Evolutionary conservation across 2,888 invertebrate genomes (phyloP), one percentile per base, ranked within the genome.

Genomic region (Steinernema carpocapsae): DNA sequence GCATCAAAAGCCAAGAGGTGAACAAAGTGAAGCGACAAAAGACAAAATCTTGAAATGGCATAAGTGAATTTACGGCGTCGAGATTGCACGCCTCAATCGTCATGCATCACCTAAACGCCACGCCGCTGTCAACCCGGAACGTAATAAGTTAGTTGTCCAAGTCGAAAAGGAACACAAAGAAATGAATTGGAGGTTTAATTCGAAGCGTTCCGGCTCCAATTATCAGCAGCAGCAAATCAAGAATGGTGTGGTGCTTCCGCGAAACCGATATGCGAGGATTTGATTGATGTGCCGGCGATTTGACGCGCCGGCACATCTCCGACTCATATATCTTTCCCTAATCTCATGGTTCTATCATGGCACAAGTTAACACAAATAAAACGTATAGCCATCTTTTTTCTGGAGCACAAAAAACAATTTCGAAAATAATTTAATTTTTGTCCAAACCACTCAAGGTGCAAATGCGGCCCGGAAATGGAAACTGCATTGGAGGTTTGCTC

Each of bases 291-390:
- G 64, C 26, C 32, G 26, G 32, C 32, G 64, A 64, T 26, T 22
- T 64, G 32, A 64, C 64, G 64, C 64, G 3, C 29, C 32, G 37
- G 37, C 37, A 37, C 37, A 37, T 64, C 64, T 64, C 29, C 22
- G 26, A 37, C 64, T 37, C 64, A 64, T 64, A 64, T 64, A 64
- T 64, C 64, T 64, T 64, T 56, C 29, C 26, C 64, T 32, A 64
- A 64, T 29, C 64, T 64, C 64, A 64, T 64, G 17, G 17, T 37
- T 64, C 32, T 64, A 32, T 32, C 64, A 32, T 64, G 64, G 64
- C 64, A 64, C 64, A 64, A 29, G 64, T 64, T 29, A 64, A 64
- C 14, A 26, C 22, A 37, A 64, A 10, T 32, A 64, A 17, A 64
- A 32, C 19, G 24, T 37, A 37, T 37, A 6, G 3, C 37, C 37